Evolutionary conservation across 2,888 invertebrate genomes (phyloP).

Genomic region (Lacanobia oleracea): DNA sequence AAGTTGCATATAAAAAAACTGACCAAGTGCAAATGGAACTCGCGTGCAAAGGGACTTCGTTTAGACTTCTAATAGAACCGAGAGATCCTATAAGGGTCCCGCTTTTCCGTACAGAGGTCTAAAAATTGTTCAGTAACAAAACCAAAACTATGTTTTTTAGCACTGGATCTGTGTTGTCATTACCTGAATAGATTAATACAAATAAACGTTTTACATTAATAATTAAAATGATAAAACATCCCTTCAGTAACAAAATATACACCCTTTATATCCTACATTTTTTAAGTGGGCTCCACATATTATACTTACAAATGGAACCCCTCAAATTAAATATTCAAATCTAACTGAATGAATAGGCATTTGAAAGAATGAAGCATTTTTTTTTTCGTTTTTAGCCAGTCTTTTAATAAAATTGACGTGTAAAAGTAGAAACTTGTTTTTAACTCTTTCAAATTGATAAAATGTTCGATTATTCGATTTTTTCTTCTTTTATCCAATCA

Average conservation of each 20-base stretch:
- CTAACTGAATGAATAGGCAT: not conserved
- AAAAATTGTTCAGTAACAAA: not conserved
- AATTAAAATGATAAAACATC: not conserved
- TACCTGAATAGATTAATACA: not conserved
- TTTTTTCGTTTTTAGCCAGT: not conserved
- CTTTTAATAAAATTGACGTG: not conserved
- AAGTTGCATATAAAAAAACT: not conserved
- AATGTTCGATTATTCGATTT: constrained; percentile 52
- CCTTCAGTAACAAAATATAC: constrained; percentile 12
- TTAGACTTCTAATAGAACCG: too few relatives aligned
- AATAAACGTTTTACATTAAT: not conserved
- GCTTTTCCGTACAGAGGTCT: too few relatives aligned
- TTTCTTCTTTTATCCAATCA: constrained; percentile 62
- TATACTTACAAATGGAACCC: constrained; percentile 4
- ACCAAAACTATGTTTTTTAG: not conserved
- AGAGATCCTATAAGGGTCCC: too few relatives aligned
- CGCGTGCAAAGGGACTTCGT: too few relatives aligned
- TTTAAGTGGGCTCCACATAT: not conserved
- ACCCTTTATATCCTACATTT: constrained; percentile 16
- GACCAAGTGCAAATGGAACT: too few relatives aligned
- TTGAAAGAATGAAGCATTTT: not conserved
- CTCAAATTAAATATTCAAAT: constrained; percentile 36
- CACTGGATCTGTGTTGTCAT: not conserved
- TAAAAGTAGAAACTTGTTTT: constrained; percentile 15
- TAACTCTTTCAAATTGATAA: constrained; percentile 39